Base-by-base conservation (phyloP, 2,797 vertebrate species). In the Hirundo rustica region DNA sequence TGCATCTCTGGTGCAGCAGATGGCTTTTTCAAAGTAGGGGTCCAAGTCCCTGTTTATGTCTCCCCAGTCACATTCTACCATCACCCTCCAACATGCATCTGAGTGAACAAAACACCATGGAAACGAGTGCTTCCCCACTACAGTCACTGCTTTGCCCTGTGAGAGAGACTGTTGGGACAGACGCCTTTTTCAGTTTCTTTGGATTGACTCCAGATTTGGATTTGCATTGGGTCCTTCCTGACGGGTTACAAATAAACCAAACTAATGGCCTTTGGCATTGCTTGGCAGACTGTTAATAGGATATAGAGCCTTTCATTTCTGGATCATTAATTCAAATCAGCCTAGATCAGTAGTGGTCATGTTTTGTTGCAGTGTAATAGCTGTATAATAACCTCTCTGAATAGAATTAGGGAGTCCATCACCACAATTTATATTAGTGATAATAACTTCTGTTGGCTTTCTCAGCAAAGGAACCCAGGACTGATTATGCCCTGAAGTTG, bases 261-360 rank as follows among this genome's bases (percentile, higher is more conserved):
- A 96, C 67, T 81, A 92, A 94, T 95, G 78, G 76, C 64, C 68
- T 79, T 71, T 94, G 93, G 86, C 81, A 44, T 74, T 61, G 67
- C 81, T 93, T 93, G 92, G 91, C 78, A 90, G 82, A 60, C 65
- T 92, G 71, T 81, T 95, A 94, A 93, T 88, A 90, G 92, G 89
- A 88, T 94, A 86, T 68, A 91, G 76, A 87, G 66, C 77, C 88
- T 91, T 92, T 91, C 45, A 76, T 92, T 95, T 88, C 73, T 92
- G 79, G 89, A 66, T 94, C 94, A 86, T 93, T 95, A 91, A 91
- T 86, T 94, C 85, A 94, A 92, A 93, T 85, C 88, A 94, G 82
- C 51, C 67, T 60, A 79, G 82, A 84, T 91, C 85, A 88, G 88
- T 86, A 92, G 64, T 67, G 82, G 87, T 65, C 95, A 88, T 70